Percentiles rank a stretch among this genome's conserved stretches.
Conservation (phyloP, 2,797 vertebrate genomes). For the Cichlasoma orientale region DNA sequence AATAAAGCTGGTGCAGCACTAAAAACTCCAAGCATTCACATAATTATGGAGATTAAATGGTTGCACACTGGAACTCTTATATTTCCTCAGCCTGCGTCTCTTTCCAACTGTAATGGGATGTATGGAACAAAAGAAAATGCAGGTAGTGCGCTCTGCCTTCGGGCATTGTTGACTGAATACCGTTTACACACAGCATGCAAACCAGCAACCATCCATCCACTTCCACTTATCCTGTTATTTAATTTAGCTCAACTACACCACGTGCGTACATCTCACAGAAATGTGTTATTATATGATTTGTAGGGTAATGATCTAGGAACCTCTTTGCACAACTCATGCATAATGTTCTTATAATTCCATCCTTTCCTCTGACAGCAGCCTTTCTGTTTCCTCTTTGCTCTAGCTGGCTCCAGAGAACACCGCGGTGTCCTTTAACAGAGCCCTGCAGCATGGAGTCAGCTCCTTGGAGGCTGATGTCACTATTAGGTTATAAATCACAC, state of each 20-base stretch:
- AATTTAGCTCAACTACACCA: not conserved
- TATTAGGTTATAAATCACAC: conserved; percentile 83
- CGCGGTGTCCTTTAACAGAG: conserved; percentile 93
- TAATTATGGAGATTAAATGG: not conserved
- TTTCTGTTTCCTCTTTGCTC: conserved; percentile 8
- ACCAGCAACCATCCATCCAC: not conserved
- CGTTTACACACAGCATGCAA: not conserved
- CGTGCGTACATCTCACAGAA: not conserved
- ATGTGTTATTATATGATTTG: not conserved
- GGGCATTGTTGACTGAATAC: not conserved
- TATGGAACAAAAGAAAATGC: not conserved
- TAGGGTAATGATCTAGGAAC: not conserved
- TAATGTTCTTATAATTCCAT: not conserved
- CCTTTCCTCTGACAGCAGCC: not conserved
- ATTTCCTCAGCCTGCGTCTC: not conserved
- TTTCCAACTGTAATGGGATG: not conserved
- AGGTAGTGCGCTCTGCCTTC: too few species aligned
- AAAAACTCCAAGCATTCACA: not conserved
- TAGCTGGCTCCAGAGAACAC: conserved; percentile 97
- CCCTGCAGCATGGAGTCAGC: conserved; percentile 86
- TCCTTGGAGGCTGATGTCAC: conserved; percentile 90
- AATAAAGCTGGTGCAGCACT: too few species aligned
- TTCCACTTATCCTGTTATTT: too few species aligned
- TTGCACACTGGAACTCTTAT: not conserved
- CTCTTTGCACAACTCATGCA: not conserved